A percentile compares a stretch with the other conserved stretches of the same genome.
phyloP scores from a whole-genome alignment of 2,888 invertebrate species.

The Bembecia ichneumoniformis region DNA sequence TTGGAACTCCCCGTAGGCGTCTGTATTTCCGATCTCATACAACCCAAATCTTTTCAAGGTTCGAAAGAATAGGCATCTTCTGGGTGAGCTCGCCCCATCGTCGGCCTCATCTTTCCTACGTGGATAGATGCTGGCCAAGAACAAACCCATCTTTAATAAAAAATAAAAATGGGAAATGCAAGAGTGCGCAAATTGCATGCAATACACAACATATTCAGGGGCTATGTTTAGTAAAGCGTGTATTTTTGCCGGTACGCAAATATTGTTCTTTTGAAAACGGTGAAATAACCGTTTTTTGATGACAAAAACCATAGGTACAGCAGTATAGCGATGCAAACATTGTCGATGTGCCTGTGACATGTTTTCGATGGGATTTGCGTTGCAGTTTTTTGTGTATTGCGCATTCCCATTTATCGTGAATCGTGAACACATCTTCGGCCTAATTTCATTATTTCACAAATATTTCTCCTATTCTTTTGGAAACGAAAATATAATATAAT shows the following conservation, averaged over 20 bases:
- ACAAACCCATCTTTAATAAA: too few relatives aligned
- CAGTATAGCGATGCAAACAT: slow-evolving; percentile 16
- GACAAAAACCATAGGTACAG: neutral
- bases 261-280: neutral
- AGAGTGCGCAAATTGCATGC: too few relatives aligned
- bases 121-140: too few relatives aligned
- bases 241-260: neutral
- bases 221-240: neutral
- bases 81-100: too few relatives aligned
- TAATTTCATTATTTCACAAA: neutral
- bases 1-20: too few relatives aligned
- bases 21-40: too few relatives aligned
- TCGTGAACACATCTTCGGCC: neutral
- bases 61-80: too few relatives aligned
- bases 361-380: slow-evolving; percentile 31
- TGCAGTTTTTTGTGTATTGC: neutral
- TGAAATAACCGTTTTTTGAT: neutral
- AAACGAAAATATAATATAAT: too few relatives aligned
- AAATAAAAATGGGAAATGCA: too few relatives aligned
- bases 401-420: neutral
- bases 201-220: neutral
- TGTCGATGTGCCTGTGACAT: slow-evolving; percentile 39
- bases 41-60: too few relatives aligned
- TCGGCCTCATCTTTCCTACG: too few relatives aligned
- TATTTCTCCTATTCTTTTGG: neutral